Evolutionary conservation across 2,797 vertebrate genomes (phyloP), one percentile per base, ranked within the genome.

Genomic region (Yasuhikotakia modesta): DNA sequence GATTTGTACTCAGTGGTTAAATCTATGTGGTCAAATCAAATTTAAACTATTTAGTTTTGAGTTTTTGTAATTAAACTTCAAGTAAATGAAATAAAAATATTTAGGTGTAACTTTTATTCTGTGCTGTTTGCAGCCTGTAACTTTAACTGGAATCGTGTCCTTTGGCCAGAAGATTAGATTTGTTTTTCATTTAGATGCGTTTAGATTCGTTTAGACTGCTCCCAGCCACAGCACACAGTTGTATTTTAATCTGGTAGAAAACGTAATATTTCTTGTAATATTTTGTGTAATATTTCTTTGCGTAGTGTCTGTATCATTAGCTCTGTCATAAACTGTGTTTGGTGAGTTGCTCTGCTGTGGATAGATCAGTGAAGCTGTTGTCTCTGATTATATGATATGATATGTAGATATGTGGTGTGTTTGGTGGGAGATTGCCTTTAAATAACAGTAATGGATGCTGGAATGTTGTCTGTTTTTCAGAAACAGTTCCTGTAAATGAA

Each of bases 401-500:
- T n/a, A n/a, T 8, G 10, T 8, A 39, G 5, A 39, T 39, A 39
- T 39, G 35, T 8, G 10, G 35, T 10, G 35, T 6, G 35, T 39
- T 39, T 35, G 35, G 35, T 0, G 6, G 35, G 35, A 32, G 30
- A 55, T 10, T 0, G 4, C 32, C 27, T 24, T 21, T 12, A 58
- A 30, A 10, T 22, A 22, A 83, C 67, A 68, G 76, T 19, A 39
- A 45, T 27, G 61, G 79, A 73, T 8, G 83, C 22, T 73, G 81
- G 80, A 84, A 86, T 87, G 86, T 84, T 80, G 57, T 46, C 74
- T 69, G 79, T 90, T 89, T 82, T 88, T 82, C 43, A 73, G 81
- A 63, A 52, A 71, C 57, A 87, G 68, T 84, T 86, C 86, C 69
- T 21, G 57, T n/a, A n/a, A n/a, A n/a, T n/a, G n/a, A n/a, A n/a